These are phyloP conservation scores for Mongoloraphidia duomilia DNA, from an alignment of 2,888 invertebrate genomes.

Conservation along the genomic window DNA sequence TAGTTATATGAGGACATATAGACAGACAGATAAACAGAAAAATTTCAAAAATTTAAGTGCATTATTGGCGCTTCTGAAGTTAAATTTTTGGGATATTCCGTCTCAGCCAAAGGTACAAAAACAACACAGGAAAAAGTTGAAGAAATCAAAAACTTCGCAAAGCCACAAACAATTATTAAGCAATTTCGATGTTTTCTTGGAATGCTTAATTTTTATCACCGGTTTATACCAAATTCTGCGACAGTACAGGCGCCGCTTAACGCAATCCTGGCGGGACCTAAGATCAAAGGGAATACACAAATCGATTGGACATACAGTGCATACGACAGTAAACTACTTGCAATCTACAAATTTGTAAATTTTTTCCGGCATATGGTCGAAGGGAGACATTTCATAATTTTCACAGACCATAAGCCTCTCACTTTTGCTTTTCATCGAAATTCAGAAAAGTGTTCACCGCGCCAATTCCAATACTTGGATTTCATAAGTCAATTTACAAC, in stretches of 20 bases:
- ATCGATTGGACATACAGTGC: slow-evolving; percentile 10
- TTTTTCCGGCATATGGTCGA: too few species aligned
- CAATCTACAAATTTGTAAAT: too few species aligned
- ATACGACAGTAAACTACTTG: too few species aligned
- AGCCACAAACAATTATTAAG: slow-evolving; percentile 18
- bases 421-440: too few species aligned
- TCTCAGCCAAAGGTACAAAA: slow-evolving; percentile 17
- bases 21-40: too few species aligned
- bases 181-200: slow-evolving; percentile 21
- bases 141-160: slow-evolving; percentile 16
- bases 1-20: too few species aligned
- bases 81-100: slow-evolving; percentile 17
- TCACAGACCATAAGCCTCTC: too few species aligned
- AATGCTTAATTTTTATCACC: slow-evolving; percentile 24
- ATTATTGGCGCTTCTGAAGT: slow-evolving; percentile 16
- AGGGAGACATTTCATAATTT: too few species aligned
- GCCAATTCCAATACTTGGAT: neutral
- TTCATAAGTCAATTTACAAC: slow-evolving; percentile 21
- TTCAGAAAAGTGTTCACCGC: too few species aligned
- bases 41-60: slow-evolving; percentile 23
- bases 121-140: slow-evolving; percentile 21
- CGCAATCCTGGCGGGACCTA: slow-evolving; percentile 17
- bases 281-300: slow-evolving; percentile 18
- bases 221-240: slow-evolving; percentile 23
- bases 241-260: slow-evolving; percentile 20